Conservation (phyloP, 2,888 invertebrate genomes). For the Crepidodera aurea region DNA sequence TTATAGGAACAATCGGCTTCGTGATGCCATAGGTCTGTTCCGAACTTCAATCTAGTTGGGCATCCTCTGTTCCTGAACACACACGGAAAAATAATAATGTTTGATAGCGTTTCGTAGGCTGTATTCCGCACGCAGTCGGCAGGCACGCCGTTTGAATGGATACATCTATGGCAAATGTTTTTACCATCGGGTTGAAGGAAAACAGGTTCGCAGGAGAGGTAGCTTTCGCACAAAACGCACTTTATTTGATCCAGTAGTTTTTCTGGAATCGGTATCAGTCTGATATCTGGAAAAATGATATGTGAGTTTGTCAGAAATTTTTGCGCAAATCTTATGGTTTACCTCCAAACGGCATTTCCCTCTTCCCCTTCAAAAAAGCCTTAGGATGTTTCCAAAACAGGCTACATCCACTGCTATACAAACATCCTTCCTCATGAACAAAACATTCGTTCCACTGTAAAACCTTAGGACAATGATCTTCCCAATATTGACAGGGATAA, state of each 20-base stretch:
- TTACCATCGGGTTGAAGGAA: constrained; percentile 51
- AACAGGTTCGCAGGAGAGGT: constrained; percentile 54
- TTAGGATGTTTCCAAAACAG: constrained; percentile 51
- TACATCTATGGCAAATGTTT: constrained; percentile 57
- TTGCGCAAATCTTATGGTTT: too few species aligned
- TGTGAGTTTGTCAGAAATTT: too few species aligned
- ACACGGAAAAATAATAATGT: constrained; percentile 55
- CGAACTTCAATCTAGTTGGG: constrained; percentile 48
- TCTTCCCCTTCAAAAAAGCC: constrained; percentile 47
- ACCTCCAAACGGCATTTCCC: constrained; percentile 50
- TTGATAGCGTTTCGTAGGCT: constrained; percentile 52
- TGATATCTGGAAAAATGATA: constrained; percentile 51
- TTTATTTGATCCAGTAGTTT: constrained; percentile 50
- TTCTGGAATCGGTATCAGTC: constrained; percentile 50
- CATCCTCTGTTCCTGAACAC: constrained; percentile 48
- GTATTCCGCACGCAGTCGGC: constrained; percentile 48
- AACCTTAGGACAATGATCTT: constrained; percentile 51
- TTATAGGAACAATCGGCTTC: constrained; percentile 53
- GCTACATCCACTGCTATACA: constrained; percentile 48
- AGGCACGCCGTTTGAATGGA: constrained; percentile 48
- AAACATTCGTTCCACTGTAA: constrained; percentile 53
- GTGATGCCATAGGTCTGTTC: constrained; percentile 50
- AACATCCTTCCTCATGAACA: constrained; percentile 55
- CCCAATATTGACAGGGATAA: constrained; percentile 56
- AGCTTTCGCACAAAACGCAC: constrained; percentile 54